Evolutionary conservation across 2,888 invertebrate genomes (phyloP), one percentile per base, ranked within the genome.

Genomic region (Thecocarcelia acutangulata): DNA sequence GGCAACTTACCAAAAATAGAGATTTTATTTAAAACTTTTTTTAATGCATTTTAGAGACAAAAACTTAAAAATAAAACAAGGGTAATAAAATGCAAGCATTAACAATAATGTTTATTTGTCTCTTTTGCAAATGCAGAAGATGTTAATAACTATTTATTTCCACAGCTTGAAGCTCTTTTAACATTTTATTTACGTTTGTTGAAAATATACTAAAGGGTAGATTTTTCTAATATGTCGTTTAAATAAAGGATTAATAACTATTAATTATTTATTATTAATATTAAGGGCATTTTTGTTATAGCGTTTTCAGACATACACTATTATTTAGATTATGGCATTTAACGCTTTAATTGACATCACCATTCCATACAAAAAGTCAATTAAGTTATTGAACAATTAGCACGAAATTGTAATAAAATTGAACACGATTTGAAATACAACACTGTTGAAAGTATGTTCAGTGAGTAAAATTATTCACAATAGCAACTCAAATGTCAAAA

Each of bases 41-140:
- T 66, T 28, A 50, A 24, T 61, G 37, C 61, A 68, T 42, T 63
- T 69, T 17, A 24, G 61, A 33, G 42, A 68, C 68, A 54, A 72
- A 73, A 61, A 33, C 4, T 48, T 28, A 73, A 54, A 80, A 74
- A 74, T 44, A 58, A 48, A 74, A 74, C 56, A 58, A 48, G 80
- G 44, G 70, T 80, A 80, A 75, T 75, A 72, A 76, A 80, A 80
- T 76, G 75, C 70, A 80, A 72, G 40, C 80, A 58, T 75, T 75
- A 80, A 52, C 42, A 66, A 52, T 54, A 28, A 66, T 37, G 33
- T 9, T 73, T 28, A 17, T 56, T 70, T 40, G 40, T 33, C 17
- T 17, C 37, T n/a, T 11, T 24, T 50, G 48, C 37, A 17, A 74
- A 28, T 24, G 72, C 61, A 61, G 28, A 58, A 56, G 74, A 56